These are phyloP conservation scores for Harpagifer antarcticus DNA, from an alignment of 2,797 vertebrate genomes.

Conservation along the genomic window DNA sequence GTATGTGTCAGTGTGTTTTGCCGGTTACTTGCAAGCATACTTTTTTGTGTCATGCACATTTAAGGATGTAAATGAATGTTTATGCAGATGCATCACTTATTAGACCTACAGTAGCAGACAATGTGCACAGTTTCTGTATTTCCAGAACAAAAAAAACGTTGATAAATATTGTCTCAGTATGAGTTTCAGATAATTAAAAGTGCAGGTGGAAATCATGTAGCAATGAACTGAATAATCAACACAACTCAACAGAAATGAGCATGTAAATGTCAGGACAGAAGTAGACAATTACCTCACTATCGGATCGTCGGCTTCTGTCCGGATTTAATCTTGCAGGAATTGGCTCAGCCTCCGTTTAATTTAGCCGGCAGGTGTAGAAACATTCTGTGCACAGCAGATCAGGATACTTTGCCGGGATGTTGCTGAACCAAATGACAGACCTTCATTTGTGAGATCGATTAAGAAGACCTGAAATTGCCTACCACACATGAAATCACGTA, in stretches of 20 bases:
- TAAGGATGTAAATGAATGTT: too few relatives aligned
- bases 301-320: constrained; percentile 6
- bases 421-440: neutral
- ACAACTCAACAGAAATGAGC: constrained; percentile 10
- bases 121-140: too few relatives aligned
- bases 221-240: constrained; percentile 13
- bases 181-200: neutral
- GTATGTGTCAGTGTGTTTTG: too few relatives aligned
- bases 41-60: too few relatives aligned
- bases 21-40: too few relatives aligned
- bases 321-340: constrained; percentile 16
- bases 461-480: neutral
- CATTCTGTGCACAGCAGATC: neutral
- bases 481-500: neutral
- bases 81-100: too few relatives aligned
- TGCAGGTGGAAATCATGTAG: neutral
- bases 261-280: neutral
- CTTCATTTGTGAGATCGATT: neutral
- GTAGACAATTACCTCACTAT: constrained; percentile 14
- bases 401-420: neutral
- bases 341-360: constrained; percentile 5
- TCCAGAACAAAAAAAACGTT: too few relatives aligned
- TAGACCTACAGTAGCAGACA: too few relatives aligned
- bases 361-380: constrained; percentile 19
- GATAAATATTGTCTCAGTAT: constrained; percentile 1